Base-by-base conservation (phyloP, 2,797 vertebrate species). In the Champsocephalus esox region DNA sequence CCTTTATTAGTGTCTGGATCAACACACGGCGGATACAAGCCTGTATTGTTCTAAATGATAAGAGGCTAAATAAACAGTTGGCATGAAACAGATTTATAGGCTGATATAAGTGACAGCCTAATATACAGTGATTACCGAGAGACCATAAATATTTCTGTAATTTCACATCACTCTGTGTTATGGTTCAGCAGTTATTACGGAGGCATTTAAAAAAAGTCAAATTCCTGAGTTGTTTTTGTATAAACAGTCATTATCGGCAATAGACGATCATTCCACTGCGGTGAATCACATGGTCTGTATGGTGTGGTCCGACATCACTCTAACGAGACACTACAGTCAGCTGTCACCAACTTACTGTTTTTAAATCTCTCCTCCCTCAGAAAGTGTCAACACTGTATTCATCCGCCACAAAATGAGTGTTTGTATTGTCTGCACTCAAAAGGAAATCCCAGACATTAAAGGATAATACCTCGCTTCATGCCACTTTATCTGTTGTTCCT, bases 161-260 rank as follows among this genome's bases (percentile, higher is more conserved):
- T 49, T 63, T 75, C 71, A 71, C 71, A 61, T 87, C 66, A 54
- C 17, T 80, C 48, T 24, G n/a, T 77, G 68, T 82, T 87, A 79
- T 70, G 73, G 66, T 57, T 80, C 14, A 58, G 49, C 70, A 56
- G 9, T 76, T 68, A 81, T 87, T 75, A 87, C 66, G 45, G 34
- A 66, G 60, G 74, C 38, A 1, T 19, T 56, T 16, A 8, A 43
- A 73, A 63, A 81, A 74, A 84, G 61, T 69, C 28, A 84, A 60
- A 83, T 81, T 87, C 65, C 48, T 84, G 34, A 1, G 11, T 77
- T 91, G 87, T 90, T 92, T 87, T 80, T 79, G 60, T 71, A 77
- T 81, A 89, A 92, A 91, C 77, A 88, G 57, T 75, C 78, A 76
- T 89, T 87, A 83, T 93, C 68, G 51, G 59, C 12, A 48, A 77